A percentile compares a stretch with the other conserved stretches of the same genome.
phyloP scores from a whole-genome alignment of 2,888 invertebrate genomes.

The Parnassius apollo region DNA sequence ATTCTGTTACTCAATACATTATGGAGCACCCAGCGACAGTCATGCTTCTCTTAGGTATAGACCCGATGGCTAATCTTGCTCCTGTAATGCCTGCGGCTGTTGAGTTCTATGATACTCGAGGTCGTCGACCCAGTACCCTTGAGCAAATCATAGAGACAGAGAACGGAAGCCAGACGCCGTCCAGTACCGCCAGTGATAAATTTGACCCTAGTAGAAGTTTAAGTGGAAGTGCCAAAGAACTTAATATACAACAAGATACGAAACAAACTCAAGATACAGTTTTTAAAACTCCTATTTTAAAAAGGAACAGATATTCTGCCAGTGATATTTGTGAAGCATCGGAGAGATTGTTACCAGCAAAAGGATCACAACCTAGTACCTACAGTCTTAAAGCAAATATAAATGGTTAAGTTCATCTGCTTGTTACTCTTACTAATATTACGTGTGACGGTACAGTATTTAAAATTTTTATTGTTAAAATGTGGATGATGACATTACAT shows the following conservation, averaged over 20 bases:
- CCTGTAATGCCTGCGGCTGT: slow-evolving; percentile 66
- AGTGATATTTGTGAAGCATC: slow-evolving; percentile 84
- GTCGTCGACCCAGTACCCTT: slow-evolving; percentile 65
- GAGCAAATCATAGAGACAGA: slow-evolving; percentile 74
- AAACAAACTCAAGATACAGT: slow-evolving; percentile 57
- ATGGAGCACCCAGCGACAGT: slow-evolving; percentile 87
- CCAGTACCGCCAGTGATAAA: slow-evolving; percentile 66
- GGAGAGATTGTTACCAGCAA: slow-evolving; percentile 77
- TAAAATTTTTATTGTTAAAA: too few relatives aligned
- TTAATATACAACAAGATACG: slow-evolving; percentile 55
- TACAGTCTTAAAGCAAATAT: slow-evolving; percentile 83
- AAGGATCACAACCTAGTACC: slow-evolving; percentile 82
- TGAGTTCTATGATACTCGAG: slow-evolving; percentile 70
- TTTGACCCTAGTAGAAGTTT: slow-evolving; percentile 55
- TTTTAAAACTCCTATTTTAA: slow-evolving; percentile 50
- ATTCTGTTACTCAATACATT: slow-evolving; percentile 83
- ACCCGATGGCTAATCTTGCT: slow-evolving; percentile 77
- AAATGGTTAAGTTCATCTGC: slow-evolving; percentile 68
- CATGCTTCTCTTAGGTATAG: slow-evolving; percentile 86
- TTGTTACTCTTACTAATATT: slow-evolving; percentile 49
- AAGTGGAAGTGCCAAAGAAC: slow-evolving; percentile 58
- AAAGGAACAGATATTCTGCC: slow-evolving; percentile 84
- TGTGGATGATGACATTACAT: too few relatives aligned
- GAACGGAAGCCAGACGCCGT: slow-evolving; percentile 69
- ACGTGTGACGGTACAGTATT: too few relatives aligned